phyloP scores from a whole-genome alignment of 2,113 vertebrate genomes.

The Pteronura brasiliensis region DNA sequence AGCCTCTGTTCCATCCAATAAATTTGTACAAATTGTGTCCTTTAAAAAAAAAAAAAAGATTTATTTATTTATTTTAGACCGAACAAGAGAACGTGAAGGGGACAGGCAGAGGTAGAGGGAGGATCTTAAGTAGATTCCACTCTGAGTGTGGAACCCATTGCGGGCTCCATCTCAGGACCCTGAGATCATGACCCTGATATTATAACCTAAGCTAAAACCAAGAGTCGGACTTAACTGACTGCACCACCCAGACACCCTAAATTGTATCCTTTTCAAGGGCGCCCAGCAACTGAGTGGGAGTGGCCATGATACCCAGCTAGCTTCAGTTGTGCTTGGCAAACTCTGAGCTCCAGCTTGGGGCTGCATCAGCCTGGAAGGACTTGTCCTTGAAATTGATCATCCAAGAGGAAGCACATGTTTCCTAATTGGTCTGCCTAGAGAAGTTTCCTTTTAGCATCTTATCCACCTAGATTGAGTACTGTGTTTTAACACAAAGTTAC shows the following conservation, averaged over 20 bases:
- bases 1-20: neutral
- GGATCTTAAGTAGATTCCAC: neutral
- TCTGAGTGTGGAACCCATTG: neutral
- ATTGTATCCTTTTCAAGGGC: neutral
- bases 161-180: neutral
- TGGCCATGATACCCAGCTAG: neutral
- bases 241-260: neutral
- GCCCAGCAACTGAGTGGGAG: neutral
- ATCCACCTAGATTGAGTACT: neutral
- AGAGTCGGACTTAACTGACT: neutral
- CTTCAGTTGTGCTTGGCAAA: neutral
- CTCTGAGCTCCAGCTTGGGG: too few relatives aligned
- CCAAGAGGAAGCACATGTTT: neutral
- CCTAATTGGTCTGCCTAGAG: neutral
- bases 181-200: neutral
- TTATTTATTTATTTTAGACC: neutral
- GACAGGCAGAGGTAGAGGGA: neutral
- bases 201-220: neutral
- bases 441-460: neutral
- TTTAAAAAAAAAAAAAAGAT: neutral
- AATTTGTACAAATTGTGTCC: neutral
- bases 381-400: neutral
- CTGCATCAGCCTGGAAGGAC: neutral
- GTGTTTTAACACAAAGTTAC: neutral
- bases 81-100: neutral